Evolutionary conservation across 2,888 invertebrate genomes (phyloP).

Genomic region (Petrolisthes manimaculis): DNA sequence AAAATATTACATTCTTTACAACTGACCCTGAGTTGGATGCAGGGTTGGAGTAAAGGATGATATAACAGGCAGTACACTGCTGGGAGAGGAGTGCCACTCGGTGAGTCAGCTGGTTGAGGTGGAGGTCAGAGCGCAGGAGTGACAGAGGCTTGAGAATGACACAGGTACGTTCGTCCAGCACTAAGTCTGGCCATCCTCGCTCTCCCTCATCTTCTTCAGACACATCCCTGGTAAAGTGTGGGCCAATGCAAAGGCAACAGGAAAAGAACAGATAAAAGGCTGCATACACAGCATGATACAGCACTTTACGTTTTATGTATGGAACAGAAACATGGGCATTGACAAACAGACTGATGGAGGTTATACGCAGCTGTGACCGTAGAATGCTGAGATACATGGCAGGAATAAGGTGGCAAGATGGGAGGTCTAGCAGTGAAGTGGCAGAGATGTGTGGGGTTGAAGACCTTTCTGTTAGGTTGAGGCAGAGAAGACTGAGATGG

Average conservation of each 20-base stretch:
- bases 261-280: too few relatives aligned
- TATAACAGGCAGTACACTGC: conserved; percentile 40
- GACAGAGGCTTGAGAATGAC: conserved; percentile 46
- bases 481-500: too few relatives aligned
- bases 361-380: too few relatives aligned
- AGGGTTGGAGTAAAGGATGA: conserved; percentile 43
- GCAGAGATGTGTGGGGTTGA: too few relatives aligned
- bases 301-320: neutral
- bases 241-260: too few relatives aligned
- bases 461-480: too few relatives aligned
- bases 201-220: conserved; percentile 12
- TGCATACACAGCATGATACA: too few relatives aligned
- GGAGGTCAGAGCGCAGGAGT: conserved; percentile 34
- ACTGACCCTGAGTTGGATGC: conserved; percentile 29
- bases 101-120: conserved; percentile 31
- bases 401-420: too few relatives aligned
- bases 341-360: too few relatives aligned
- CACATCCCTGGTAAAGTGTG: conserved; percentile 29
- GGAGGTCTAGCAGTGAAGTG: too few relatives aligned
- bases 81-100: conserved; percentile 52
- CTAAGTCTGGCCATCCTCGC: conserved; percentile 51
- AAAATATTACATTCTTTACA: neutral
- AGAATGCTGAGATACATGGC: too few relatives aligned
- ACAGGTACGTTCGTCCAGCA: conserved; percentile 53
- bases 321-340: too few relatives aligned